Evolutionary conservation across 1,140 invertebrate genomes (phyloP).

Genomic region (Drosophila rufa): DNA sequence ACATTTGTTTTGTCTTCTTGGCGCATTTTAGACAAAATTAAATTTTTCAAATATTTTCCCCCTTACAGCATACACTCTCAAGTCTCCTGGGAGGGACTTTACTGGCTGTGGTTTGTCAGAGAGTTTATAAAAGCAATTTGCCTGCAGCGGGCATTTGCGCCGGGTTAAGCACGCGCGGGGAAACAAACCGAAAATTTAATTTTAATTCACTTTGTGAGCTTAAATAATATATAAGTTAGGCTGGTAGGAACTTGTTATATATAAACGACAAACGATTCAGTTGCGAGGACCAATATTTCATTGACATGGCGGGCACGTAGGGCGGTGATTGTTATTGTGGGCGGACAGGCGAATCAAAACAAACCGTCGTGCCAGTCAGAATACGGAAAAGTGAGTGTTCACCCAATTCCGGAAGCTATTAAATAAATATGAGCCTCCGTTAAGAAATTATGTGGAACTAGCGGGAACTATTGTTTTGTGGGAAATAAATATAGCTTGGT

Average conservation of each 20-base stretch:
- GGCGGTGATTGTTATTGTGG: constrained; percentile 17
- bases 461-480: constrained; percentile 5
- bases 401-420: constrained; percentile 10
- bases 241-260: constrained; percentile 39
- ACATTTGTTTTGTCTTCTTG: constrained; percentile 38
- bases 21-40: constrained; percentile 58
- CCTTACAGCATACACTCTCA: constrained; percentile 19
- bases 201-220: constrained; percentile 71
- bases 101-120: constrained; percentile 50
- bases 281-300: constrained; percentile 36
- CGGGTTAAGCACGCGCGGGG: constrained; percentile 17
- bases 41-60: constrained; percentile 42
- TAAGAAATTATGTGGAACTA: constrained; percentile 7
- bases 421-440: constrained; percentile 16
- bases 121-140: constrained; percentile 79
- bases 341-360: constrained; percentile 22
- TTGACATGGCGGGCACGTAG: constrained; percentile 62
- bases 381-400: constrained; percentile 17
- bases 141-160: constrained; percentile 41
- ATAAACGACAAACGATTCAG: constrained; percentile 22
- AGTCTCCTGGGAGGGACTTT: constrained; percentile 28
- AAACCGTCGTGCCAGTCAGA: constrained; percentile 6
- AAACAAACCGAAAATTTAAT: constrained; percentile 50
- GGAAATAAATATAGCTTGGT: constrained; percentile 14
- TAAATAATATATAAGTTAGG: constrained; percentile 69